A percentile compares a stretch with the other conserved stretches of the same genome.
These are phyloP conservation scores for Montipora sp. DNA, from an alignment of 64 coral and sea anemone species.

Conservation along the genomic window DNA sequence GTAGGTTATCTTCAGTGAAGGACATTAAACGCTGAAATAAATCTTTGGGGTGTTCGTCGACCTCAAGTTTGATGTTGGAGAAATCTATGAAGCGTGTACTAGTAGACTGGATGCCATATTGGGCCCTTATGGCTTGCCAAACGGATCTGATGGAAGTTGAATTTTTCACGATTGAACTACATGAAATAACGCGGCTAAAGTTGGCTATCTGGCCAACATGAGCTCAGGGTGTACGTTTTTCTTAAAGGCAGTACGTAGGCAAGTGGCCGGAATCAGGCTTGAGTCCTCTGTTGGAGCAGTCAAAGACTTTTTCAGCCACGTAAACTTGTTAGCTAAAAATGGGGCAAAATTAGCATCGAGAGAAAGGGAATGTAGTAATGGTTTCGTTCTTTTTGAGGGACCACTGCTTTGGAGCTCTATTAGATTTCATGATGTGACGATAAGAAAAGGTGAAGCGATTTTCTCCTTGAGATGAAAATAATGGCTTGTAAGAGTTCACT, in stretches of 20 bases:
- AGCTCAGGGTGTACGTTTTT: constrained; percentile 2
- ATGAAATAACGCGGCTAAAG: neutral
- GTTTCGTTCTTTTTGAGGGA: neutral
- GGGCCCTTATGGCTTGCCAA: neutral
- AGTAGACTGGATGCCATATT: neutral
- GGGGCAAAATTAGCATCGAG: constrained; percentile 8
- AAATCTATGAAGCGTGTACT: neutral
- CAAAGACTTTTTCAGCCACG: constrained; percentile 1
- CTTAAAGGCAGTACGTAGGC: neutral
- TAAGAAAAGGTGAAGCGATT: neutral
- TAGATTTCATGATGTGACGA: too few relatives aligned
- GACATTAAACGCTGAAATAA: constrained; percentile 12
- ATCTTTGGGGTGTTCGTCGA: neutral
- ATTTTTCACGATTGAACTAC: constrained; percentile 13
- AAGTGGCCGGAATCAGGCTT: neutral
- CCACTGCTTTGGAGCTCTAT: neutral
- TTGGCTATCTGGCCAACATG: neutral
- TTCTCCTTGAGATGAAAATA: neutral
- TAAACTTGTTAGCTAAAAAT: neutral
- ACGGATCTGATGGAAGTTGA: neutral
- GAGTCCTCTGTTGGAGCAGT: neutral
- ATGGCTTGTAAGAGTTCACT: neutral
- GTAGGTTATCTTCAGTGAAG: constrained; percentile 23
- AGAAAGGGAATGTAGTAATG: neutral
- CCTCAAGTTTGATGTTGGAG: neutral